Evolutionary conservation across 2,888 invertebrate species (phyloP).

Genomic region (Crioceris asparagi): DNA sequence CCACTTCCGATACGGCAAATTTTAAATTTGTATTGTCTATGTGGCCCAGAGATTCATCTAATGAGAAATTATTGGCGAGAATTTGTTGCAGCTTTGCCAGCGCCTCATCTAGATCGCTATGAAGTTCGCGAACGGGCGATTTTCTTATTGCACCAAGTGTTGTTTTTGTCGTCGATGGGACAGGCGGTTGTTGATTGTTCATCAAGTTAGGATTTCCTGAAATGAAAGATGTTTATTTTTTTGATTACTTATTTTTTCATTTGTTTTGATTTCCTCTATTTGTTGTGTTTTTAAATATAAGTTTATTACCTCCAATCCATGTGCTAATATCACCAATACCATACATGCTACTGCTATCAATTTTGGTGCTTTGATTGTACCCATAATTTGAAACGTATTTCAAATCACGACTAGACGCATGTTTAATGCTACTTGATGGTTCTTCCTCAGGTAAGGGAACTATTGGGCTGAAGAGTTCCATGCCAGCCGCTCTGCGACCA

Average conservation of each 20-base stretch:
- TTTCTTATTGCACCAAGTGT: conserved; percentile 9
- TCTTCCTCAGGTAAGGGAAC: conserved; percentile 34
- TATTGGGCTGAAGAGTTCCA: conserved; percentile 48
- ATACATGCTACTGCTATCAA: conserved; percentile 18
- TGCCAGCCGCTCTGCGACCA: conserved; percentile 34
- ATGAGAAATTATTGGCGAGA: conserved; percentile 54
- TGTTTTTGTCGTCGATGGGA: not conserved
- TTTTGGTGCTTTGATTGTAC: no score
- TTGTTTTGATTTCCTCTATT: no score
- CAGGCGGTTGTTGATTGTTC: not conserved
- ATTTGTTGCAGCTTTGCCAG: conserved; percentile 60
- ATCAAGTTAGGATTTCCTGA: no score
- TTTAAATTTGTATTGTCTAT: conserved; percentile 57
- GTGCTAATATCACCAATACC: conserved; percentile 53
- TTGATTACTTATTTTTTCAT: no score
- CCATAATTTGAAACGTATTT: no score
- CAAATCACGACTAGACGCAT: no score
- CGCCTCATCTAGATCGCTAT: conserved; percentile 58
- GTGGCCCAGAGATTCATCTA: conserved; percentile 46
- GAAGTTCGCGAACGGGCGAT: conserved; percentile 41
- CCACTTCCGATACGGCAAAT: conserved; percentile 59
- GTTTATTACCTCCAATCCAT: conserved; percentile 56
- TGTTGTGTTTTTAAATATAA: no score
- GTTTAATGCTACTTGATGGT: no score
- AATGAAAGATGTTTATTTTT: no score